Evolutionary conservation across 1,140 invertebrate species (phyloP).

Genomic region (Globodera rostochiensis): DNA sequence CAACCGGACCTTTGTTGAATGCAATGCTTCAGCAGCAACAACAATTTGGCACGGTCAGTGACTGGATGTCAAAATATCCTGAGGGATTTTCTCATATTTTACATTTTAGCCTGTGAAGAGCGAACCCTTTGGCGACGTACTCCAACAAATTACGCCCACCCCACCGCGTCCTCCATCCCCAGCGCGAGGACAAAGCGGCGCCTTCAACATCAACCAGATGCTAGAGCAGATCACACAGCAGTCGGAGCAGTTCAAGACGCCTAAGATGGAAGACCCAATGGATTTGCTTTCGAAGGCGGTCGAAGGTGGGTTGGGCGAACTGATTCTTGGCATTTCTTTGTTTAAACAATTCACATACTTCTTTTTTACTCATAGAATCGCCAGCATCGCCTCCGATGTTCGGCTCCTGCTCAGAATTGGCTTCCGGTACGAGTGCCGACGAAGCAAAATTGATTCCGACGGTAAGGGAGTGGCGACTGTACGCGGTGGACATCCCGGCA

Average conservation of each 20-base stretch:
- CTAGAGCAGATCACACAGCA: conserved; percentile 42
- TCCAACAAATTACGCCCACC: conserved; percentile 2
- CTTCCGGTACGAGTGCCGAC: conserved; percentile 2
- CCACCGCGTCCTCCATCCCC: conserved; percentile 1
- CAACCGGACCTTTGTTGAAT: neutral
- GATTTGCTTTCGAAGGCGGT: conserved; percentile 22
- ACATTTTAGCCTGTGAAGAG: neutral
- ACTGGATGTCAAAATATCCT: neutral
- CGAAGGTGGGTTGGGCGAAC: neutral
- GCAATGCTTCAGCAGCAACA: conserved; percentile 23
- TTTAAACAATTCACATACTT: neutral
- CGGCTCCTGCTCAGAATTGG: conserved; percentile 9
- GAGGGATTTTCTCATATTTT: neutral
- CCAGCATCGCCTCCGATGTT: conserved; percentile 38
- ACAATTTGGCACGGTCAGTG: conserved; percentile 2
- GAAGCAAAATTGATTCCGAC: conserved; percentile 43
- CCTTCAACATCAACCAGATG: conserved; percentile 46
- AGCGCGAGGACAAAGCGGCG: conserved; percentile 19
- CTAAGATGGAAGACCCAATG: conserved; percentile 10
- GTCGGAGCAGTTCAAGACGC: neutral
- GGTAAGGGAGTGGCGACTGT: conserved; percentile 31
- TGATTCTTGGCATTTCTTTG: neutral
- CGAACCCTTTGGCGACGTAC: neutral
- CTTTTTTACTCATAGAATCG: conserved; percentile 29
- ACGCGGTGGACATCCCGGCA: conserved; percentile 28